These are phyloP conservation scores for Dicranocentrus wangi DNA, from an alignment of 2,888 invertebrate genomes.

Conservation along the genomic window DNA sequence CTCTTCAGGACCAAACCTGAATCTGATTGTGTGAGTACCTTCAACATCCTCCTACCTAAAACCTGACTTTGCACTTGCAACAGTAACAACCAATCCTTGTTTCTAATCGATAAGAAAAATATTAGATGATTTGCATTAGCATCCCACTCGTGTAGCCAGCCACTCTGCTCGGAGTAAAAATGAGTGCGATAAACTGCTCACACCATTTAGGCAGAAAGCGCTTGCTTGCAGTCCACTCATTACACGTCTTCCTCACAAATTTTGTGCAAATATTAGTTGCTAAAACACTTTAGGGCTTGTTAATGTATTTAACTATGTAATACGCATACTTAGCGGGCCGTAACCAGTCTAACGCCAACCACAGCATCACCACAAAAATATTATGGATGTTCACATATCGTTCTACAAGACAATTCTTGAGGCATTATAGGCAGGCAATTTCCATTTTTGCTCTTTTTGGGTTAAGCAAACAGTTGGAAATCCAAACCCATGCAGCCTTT, in stretches of 20 bases:
- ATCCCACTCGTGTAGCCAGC: too few species aligned
- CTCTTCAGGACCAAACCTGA: not conserved
- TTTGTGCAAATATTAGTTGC: constrained; percentile 32
- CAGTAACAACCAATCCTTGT: too few species aligned
- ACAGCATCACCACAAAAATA: too few species aligned
- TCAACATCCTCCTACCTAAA: not conserved
- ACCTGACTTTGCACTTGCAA: too few species aligned
- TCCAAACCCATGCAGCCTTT: too few species aligned
- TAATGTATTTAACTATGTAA: constrained; percentile 11
- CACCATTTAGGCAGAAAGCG: too few species aligned
- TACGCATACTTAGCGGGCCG: not conserved
- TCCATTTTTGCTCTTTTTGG: constrained; percentile 32
- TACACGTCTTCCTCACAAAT: constrained; percentile 16
- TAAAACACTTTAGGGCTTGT: constrained; percentile 26
- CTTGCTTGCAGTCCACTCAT: too few species aligned
- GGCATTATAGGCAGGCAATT: not conserved
- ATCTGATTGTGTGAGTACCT: not conserved
- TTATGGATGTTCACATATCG: too few species aligned
- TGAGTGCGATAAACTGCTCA: too few species aligned
- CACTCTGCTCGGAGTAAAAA: too few species aligned
- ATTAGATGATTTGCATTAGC: too few species aligned
- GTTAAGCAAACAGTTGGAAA: constrained; percentile 21
- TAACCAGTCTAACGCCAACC: too few species aligned
- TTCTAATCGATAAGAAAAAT: not conserved
- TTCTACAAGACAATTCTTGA: not conserved